phyloP scores from a whole-genome alignment of 2,113 vertebrate genomes.

The Emydura subglobosa region DNA sequence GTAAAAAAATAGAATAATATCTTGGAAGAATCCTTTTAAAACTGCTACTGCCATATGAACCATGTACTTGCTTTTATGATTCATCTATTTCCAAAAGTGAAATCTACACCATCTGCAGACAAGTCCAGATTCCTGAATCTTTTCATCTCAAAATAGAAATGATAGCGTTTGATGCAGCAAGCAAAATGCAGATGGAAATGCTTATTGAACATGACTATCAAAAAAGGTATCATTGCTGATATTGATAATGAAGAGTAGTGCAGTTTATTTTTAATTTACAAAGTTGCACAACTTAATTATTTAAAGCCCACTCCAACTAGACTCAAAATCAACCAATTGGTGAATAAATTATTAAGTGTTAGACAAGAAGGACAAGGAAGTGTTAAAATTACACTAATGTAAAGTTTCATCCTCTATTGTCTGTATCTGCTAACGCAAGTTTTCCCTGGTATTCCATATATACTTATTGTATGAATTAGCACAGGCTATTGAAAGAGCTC shows the following conservation, averaged over 20 bases:
- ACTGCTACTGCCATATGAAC: not conserved
- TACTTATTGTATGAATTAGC: not conserved
- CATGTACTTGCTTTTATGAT: not conserved
- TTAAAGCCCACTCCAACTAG: not conserved
- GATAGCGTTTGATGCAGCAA: not conserved
- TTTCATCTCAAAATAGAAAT: not conserved
- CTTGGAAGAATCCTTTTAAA: not conserved
- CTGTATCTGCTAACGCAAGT: accelerated
- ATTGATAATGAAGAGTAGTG: not conserved
- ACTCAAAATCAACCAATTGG: not conserved
- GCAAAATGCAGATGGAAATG: not conserved
- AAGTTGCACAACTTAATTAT: not conserved
- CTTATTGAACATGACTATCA: not conserved
- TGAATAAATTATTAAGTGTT: not conserved
- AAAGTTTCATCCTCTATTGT: not conserved
- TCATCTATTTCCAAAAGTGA: not conserved
- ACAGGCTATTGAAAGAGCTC: not conserved
- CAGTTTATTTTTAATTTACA: not conserved
- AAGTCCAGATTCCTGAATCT: not conserved
- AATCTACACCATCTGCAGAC: not conserved
- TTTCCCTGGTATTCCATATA: not conserved
- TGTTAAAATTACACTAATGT: not conserved
- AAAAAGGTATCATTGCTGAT: not conserved
- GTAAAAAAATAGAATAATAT: not conserved
- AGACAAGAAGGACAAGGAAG: not conserved